phyloP scores from a whole-genome alignment of 2,113 vertebrate genomes.

The Rynchops niger region DNA sequence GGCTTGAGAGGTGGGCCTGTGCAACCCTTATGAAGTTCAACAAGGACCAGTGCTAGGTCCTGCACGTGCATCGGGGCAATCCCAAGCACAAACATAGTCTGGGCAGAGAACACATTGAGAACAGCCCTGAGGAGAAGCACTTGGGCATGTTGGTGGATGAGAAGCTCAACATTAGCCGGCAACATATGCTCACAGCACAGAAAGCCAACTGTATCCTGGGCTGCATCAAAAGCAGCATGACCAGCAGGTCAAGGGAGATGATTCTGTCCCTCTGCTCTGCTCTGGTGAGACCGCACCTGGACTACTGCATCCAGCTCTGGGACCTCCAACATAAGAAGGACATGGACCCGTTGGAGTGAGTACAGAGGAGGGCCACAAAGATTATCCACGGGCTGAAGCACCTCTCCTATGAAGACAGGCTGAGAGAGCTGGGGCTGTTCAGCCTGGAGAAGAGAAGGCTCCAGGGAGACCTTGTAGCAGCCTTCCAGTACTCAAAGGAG shows the following conservation, averaged over 20 bases:
- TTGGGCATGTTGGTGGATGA: neutral
- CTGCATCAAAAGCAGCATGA: neutral
- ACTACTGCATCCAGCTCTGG: neutral
- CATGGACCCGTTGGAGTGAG: neutral
- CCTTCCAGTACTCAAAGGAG: no score
- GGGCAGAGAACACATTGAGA: neutral
- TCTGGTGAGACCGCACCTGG: neutral
- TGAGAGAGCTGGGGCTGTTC: no score
- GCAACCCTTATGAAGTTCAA: no score
- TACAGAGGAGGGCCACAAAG: neutral
- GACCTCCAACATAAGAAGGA: neutral
- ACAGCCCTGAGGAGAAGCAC: neutral
- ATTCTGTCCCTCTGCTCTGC: neutral
- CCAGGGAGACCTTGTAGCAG: no score
- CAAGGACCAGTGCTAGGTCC: no score
- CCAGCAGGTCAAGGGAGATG: neutral
- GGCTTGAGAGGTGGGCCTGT: no score
- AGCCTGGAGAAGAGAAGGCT: no score
- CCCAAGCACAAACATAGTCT: no score
- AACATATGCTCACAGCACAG: neutral
- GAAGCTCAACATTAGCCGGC: neutral
- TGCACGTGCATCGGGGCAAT: no score
- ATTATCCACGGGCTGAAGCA: neutral
- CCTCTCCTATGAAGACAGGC: neutral
- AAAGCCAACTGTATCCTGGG: neutral